These are phyloP conservation scores for Gnathonemus echidnorhynchus DNA, from an alignment of 2,113 vertebrate genomes.

Conservation along the genomic window DNA sequence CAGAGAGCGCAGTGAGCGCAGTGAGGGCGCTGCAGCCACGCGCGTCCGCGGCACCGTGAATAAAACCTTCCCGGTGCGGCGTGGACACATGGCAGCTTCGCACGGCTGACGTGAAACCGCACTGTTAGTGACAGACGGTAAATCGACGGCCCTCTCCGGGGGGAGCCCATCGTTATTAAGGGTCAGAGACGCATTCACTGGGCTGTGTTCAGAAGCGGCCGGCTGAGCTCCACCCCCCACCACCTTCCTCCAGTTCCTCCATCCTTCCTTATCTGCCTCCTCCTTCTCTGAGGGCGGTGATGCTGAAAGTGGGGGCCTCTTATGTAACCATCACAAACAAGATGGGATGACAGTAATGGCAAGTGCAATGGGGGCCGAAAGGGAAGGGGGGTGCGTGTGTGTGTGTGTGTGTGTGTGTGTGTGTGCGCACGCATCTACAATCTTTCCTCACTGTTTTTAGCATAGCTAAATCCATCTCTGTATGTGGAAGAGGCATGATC, in stretches of 20 bases:
- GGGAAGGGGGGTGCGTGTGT: conserved; percentile 23
- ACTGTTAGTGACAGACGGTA: background rate
- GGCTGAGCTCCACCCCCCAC: background rate
- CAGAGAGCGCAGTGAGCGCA: background rate
- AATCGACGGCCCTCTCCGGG: background rate
- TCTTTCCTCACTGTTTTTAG: background rate
- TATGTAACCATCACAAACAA: conserved; percentile 42
- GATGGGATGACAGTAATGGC: conserved; percentile 30
- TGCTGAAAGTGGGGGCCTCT: conserved; percentile 47
- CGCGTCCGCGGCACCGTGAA: background rate
- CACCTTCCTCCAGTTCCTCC: conserved; percentile 12
- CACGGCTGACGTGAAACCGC: background rate
- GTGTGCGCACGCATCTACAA: background rate
- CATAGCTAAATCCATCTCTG: background rate
- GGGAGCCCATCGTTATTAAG: background rate
- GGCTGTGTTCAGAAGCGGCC: background rate
- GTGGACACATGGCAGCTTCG: background rate
- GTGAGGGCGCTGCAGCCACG: background rate
- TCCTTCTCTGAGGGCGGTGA: conserved; percentile 24
- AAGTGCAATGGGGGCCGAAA: conserved; percentile 45
- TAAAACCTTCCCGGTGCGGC: background rate
- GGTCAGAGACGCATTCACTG: background rate
- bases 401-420: conserved; percentile 4
- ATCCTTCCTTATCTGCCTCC: conserved; percentile 17
- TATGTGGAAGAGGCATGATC: background rate